A percentile compares a stretch with the other conserved stretches of the same genome.
Evolutionary conservation across 1,140 invertebrate species (phyloP).

Genomic region (Bombus haemorrhoidalis): DNA sequence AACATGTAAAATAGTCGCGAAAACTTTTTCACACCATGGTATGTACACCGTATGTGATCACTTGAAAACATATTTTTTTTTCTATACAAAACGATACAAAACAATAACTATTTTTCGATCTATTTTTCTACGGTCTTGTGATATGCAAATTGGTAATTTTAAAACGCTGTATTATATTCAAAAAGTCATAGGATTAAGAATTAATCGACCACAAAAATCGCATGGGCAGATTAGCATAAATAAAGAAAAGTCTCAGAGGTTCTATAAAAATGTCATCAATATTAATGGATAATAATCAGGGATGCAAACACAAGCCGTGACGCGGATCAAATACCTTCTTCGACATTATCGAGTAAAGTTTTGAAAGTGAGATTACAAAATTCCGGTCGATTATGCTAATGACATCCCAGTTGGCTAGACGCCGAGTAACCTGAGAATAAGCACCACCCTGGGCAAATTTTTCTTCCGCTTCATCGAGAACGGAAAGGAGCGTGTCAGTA

Average conservation of each 20-base stretch:
- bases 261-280: background rate
- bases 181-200: background rate
- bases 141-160: too few relatives aligned
- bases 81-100: too few relatives aligned
- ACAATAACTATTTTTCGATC: too few relatives aligned
- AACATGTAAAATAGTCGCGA: too few relatives aligned
- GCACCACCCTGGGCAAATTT: conserved; percentile 47
- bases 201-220: background rate
- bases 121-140: too few relatives aligned
- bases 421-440: conserved; percentile 48
- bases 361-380: conserved; percentile 27
- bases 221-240: too few relatives aligned
- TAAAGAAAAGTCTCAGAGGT: background rate
- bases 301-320: too few relatives aligned
- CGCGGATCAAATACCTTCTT: background rate
- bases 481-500: conserved; percentile 56
- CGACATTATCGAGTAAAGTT: background rate
- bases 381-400: conserved; percentile 62
- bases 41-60: too few relatives aligned
- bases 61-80: too few relatives aligned
- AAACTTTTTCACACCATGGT: too few relatives aligned
- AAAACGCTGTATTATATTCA: background rate
- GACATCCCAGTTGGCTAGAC: conserved; percentile 30
- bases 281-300: conserved; percentile 1
- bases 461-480: conserved; percentile 45